Percentiles rank a stretch among this genome's conserved stretches.
phyloP scores from a whole-genome alignment of 2,113 vertebrate species.

The Melanerpes formicivorus region DNA sequence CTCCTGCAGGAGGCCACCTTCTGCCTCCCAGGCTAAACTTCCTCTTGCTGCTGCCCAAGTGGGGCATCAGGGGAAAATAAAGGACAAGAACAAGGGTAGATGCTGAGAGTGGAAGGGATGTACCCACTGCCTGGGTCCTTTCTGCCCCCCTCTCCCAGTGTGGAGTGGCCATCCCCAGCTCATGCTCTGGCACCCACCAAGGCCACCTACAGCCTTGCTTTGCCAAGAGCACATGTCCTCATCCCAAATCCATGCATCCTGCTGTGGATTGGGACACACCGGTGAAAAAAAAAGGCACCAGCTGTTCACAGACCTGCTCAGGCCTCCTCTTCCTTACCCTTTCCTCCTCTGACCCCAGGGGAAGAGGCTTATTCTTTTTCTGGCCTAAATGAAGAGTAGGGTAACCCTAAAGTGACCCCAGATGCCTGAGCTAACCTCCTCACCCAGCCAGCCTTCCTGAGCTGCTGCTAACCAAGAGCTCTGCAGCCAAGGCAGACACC shows the following conservation, averaged over 20 bases:
- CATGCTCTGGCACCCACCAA: fast-evolving
- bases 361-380: background rate
- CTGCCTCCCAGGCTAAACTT: background rate
- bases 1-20: background rate
- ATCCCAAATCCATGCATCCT: background rate
- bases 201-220: fast-evolving
- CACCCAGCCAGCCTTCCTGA: background rate
- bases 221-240: background rate
- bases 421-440: constrained; percentile 63
- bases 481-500: constrained; percentile 49
- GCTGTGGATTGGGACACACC: background rate
- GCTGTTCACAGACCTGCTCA: fast-evolving
- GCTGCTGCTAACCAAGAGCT: constrained; percentile 10
- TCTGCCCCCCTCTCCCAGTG: background rate
- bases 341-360: background rate
- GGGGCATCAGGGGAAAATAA: background rate
- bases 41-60: background rate
- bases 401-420: constrained; percentile 38
- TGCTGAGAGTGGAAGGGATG: fast-evolving
- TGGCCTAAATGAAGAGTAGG: background rate
- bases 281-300: background rate
- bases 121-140: fast-evolving
- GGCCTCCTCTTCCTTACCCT: background rate
- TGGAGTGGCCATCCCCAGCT: background rate
- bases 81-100: background rate